These are phyloP conservation scores for Regulus satrapa DNA, from an alignment of 2,113 vertebrate species.

Conservation along the genomic window DNA sequence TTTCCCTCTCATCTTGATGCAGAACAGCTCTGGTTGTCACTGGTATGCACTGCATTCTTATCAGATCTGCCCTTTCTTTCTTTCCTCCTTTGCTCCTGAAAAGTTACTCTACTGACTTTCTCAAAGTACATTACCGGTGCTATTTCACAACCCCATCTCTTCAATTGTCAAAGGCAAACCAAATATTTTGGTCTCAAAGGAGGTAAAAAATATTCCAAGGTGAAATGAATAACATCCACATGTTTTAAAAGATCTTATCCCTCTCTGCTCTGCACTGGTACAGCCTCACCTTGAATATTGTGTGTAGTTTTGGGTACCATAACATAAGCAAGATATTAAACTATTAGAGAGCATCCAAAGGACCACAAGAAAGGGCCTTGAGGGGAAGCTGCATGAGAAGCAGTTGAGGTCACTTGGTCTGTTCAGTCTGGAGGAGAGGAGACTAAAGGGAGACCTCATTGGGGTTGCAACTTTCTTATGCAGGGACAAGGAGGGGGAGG, in stretches of 20 bases:
- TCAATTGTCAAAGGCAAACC: slow-evolving; percentile 17
- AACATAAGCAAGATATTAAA: neutral
- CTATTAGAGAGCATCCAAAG: neutral
- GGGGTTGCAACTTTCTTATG: neutral
- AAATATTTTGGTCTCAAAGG: neutral
- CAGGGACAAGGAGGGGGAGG: neutral
- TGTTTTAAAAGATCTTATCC: neutral
- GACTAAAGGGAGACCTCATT: neutral
- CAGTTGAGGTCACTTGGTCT: neutral
- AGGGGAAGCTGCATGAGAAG: neutral
- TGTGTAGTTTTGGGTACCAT: neutral
- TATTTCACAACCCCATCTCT: slow-evolving; percentile 53
- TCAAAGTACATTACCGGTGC: neutral
- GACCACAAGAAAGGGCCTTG: neutral
- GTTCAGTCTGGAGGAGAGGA: neutral
- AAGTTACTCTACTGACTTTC: slow-evolving; percentile 20
- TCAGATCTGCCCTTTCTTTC: slow-evolving; percentile 52
- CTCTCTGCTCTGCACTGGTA: neutral
- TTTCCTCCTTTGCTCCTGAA: slow-evolving; percentile 40
- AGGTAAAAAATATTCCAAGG: neutral
- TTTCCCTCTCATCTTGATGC: slow-evolving; percentile 47
- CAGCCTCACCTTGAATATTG: neutral
- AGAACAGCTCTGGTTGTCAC: slow-evolving; percentile 42
- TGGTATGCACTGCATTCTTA: slow-evolving; percentile 17
- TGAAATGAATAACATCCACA: neutral